These are phyloP conservation scores for Phoeniculus purpureus DNA, from an alignment of 2,797 vertebrate species.

Conservation along the genomic window DNA sequence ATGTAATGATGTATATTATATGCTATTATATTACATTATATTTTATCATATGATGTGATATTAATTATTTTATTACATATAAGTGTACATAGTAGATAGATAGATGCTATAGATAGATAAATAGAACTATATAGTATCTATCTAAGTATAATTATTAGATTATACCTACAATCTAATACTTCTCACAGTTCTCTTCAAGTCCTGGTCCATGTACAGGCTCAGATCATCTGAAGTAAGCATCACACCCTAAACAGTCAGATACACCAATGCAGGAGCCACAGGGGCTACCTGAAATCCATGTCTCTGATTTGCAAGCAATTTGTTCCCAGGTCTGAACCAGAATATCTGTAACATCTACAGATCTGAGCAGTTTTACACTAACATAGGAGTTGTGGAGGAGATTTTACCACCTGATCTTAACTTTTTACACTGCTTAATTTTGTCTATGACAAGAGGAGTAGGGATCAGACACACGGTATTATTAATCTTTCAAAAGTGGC, in stretches of 20 bases:
- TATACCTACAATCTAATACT: too few relatives aligned
- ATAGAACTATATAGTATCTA: too few relatives aligned
- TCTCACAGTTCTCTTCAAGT: background rate
- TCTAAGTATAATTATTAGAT: too few relatives aligned
- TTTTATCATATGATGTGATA: too few relatives aligned
- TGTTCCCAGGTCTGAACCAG: background rate
- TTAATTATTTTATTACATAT: too few relatives aligned
- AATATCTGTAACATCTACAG: background rate
- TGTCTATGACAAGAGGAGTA: background rate
- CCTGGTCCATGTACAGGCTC: background rate
- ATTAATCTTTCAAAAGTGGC: background rate
- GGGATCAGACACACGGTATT: too few relatives aligned
- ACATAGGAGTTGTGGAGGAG: background rate
- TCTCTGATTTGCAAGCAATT: background rate
- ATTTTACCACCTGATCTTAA: background rate
- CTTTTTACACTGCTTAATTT: background rate
- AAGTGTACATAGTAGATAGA: too few relatives aligned
- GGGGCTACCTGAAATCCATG: background rate
- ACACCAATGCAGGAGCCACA: background rate
- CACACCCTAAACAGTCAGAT: background rate
- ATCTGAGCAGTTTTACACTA: background rate
- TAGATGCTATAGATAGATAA: too few relatives aligned
- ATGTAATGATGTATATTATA: too few relatives aligned
- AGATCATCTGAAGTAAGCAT: background rate
- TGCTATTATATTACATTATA: too few relatives aligned